Base-by-base conservation (phyloP, 2,113 vertebrate genomes). In the Euleptes europaea region DNA sequence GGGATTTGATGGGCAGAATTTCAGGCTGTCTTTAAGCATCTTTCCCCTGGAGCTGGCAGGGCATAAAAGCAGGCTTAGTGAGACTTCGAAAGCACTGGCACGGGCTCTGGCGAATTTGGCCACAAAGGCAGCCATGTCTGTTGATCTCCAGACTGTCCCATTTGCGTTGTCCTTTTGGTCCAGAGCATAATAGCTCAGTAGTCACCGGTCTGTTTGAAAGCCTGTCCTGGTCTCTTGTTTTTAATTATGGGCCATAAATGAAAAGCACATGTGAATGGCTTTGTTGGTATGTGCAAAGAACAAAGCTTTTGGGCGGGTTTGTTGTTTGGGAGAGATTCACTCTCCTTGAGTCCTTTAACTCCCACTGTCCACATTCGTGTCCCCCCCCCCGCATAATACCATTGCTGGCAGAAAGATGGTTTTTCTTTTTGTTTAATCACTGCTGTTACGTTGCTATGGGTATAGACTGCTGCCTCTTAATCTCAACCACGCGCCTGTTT, bases 141-240 rank as follows among this genome's bases (percentile, higher is more conserved):
- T 49, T 6, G 26, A 66, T 82, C 44, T 74, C 73, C 49, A 1
- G 35, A 65, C 63, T 31, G 12, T 47, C 38, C 47, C 71, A 38
- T 51, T 84, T 73, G 12, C 21, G 1, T 69, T 38, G 57, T 49
- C 21, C 33, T 38, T 33, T 23, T 4, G 35, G 23, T 89, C 31
- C 83, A 86, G 91, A 88, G 87, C 82, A 91, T 92, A 83, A 73
- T 92, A 81, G 89, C 83, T 21, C 77, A 51, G 4, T 1, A 28
- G 57, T 79, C 47, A 1, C 78, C 42, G 0, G 35, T 60, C 76
- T 73, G 23, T 71, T 63, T 74, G 60, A 74, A 86, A 82, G 8
- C 26, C 89, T 86, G 75, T 60, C 19, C 82, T 54, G 12, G 33
- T 2, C 49, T 88, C 80, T 87, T 63, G 8, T 54, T 78, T 88